Percentiles rank a stretch among this genome's conserved stretches.
Evolutionary conservation across 2,113 vertebrate genomes (phyloP).

Genomic region (Turnix velox): DNA sequence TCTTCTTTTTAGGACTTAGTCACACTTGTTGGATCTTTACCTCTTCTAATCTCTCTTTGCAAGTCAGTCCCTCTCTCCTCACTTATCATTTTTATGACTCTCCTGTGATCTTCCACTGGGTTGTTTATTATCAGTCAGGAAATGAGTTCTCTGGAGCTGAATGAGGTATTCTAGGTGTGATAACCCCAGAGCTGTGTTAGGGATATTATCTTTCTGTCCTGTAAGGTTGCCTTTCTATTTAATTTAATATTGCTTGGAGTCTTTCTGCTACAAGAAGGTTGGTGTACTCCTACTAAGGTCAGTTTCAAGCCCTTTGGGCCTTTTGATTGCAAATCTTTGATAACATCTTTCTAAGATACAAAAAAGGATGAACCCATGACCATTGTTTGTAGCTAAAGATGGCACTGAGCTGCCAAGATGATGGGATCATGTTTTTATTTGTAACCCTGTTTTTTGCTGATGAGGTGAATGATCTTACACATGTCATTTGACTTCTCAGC

Average conservation of each 20-base stretch:
- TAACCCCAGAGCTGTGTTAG: not conserved
- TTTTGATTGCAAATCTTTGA: not conserved
- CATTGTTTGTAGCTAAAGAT: not conserved
- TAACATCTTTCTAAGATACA: not conserved
- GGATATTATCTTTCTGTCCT: not conserved
- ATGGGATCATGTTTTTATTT: not conserved
- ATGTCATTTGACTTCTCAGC: not conserved
- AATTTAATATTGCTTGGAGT: not conserved
- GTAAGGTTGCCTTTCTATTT: not conserved
- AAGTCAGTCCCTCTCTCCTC: not conserved
- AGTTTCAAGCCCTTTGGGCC: not conserved
- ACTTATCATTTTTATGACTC: not conserved
- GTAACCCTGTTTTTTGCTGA: not conserved
- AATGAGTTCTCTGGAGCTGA: conserved; percentile 5
- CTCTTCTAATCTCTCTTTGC: not conserved
- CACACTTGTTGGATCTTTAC: not conserved
- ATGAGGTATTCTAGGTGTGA: not conserved
- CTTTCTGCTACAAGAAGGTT: not conserved
- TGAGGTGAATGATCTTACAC: not conserved
- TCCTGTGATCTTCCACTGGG: not conserved
- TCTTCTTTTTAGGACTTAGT: not conserved
- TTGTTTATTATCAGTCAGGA: not conserved
- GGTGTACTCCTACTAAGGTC: not conserved
- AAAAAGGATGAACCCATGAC: not conserved
- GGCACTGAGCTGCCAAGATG: not conserved